A percentile compares a stretch with the other conserved stretches of the same genome.
Evolutionary conservation across 2,888 invertebrate genomes (phyloP).

Genomic region (Oxyteleia sp.): DNA sequence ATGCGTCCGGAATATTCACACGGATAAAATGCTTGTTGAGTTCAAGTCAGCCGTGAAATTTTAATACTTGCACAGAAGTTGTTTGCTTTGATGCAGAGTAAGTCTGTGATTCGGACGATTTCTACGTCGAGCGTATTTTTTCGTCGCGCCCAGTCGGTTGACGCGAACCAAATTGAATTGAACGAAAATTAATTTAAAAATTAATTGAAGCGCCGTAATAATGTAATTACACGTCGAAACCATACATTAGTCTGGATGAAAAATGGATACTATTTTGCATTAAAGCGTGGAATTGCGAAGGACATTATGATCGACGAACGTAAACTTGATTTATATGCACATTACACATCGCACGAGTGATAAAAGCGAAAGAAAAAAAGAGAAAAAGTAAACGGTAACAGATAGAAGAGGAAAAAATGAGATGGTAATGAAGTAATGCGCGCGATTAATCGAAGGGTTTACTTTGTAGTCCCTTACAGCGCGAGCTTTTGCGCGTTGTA

Average conservation of each 20-base stretch:
- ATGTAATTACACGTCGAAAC: constrained; percentile 3
- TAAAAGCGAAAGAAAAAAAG: constrained; percentile 1
- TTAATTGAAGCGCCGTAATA: not conserved
- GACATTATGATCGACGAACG: not conserved
- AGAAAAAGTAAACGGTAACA: not conserved
- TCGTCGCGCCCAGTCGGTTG: not conserved
- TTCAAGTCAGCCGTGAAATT: constrained; percentile 28
- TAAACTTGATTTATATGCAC: constrained; percentile 24
- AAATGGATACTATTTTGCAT: not conserved
- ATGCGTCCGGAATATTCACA: constrained; percentile 1
- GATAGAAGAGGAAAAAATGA: no score
- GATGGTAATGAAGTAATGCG: no score
- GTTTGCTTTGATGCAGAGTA: constrained; percentile 21
- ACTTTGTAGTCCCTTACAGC: constrained; percentile 17
- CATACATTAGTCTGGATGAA: not conserved
- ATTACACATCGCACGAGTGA: not conserved
- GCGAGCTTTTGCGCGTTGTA: not conserved
- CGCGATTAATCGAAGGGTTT: constrained; percentile 13
- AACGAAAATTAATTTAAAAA: not conserved
- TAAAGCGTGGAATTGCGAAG: not conserved
- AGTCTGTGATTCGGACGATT: constrained; percentile 1
- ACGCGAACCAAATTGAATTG: not conserved
- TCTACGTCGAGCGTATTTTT: not conserved
- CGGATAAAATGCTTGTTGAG: constrained; percentile 13
- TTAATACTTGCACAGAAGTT: constrained; percentile 19